A percentile compares a stretch with the other conserved stretches of the same genome.
Evolutionary conservation across 2,797 vertebrate genomes (phyloP).

Genomic region (Bovichtus variegatus): DNA sequence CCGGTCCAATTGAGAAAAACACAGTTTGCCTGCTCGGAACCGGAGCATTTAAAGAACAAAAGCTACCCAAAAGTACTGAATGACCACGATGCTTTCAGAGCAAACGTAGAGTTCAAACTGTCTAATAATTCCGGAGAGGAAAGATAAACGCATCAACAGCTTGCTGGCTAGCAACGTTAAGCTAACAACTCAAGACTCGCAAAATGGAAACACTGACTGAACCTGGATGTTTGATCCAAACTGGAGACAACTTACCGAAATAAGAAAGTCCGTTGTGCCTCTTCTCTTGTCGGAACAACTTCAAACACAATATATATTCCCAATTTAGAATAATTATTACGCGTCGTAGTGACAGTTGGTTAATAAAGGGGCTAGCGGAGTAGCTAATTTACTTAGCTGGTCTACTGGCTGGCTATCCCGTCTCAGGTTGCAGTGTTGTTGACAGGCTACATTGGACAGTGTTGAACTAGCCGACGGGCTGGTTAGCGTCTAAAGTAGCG

Average conservation of each 20-base stretch:
- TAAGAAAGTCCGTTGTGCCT: slow-evolving; percentile 32
- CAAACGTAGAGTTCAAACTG: background rate
- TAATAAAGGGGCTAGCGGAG: slow-evolving; percentile 35
- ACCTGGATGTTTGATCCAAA: slow-evolving; percentile 59
- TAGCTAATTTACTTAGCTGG: slow-evolving; percentile 71
- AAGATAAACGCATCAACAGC: slow-evolving; percentile 35
- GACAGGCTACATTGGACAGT: slow-evolving; percentile 68
- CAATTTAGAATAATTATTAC: background rate
- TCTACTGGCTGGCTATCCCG: slow-evolving; percentile 66
- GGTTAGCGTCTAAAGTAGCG: background rate
- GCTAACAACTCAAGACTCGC: slow-evolving; percentile 76
- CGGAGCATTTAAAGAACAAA: background rate
- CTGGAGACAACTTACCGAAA: slow-evolving; percentile 73
- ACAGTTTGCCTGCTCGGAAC: slow-evolving; percentile 21
- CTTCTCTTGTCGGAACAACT: slow-evolving; percentile 32
- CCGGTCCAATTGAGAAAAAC: slow-evolving; percentile 26
- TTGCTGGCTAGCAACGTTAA: slow-evolving; percentile 54
- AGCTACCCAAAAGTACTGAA: background rate
- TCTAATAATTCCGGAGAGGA: background rate
- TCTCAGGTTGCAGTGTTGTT: slow-evolving; percentile 83
- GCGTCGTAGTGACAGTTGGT: slow-evolving; percentile 32
- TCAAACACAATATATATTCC: background rate
- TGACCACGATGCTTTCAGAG: background rate
- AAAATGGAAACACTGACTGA: slow-evolving; percentile 74
- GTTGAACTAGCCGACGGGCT: slow-evolving; percentile 43